A percentile compares a stretch with the other conserved stretches of the same genome.
Conservation (phyloP, 2,797 vertebrate species). For the Benthosema pterotum region DNA sequence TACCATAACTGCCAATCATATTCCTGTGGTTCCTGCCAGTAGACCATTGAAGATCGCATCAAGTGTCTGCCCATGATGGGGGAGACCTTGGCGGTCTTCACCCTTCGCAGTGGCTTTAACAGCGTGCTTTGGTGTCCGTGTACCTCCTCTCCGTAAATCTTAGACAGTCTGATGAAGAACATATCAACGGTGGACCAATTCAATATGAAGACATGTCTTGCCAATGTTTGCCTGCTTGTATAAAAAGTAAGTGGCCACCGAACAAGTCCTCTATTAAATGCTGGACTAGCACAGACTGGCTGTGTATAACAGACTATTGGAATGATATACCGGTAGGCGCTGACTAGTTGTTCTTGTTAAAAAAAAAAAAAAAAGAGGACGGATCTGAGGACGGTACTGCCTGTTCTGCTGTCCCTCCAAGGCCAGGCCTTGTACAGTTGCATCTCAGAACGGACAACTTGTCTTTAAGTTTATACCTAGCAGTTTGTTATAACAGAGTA, state of each 20-base stretch:
- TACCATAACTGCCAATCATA: slow-evolving; percentile 59
- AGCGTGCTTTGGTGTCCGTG: slow-evolving; percentile 44
- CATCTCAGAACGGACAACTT: slow-evolving; percentile 32
- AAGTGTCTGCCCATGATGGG: slow-evolving; percentile 33
- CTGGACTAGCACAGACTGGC: slow-evolving; percentile 38
- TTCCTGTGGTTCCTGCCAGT: slow-evolving; percentile 39
- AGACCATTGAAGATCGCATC: slow-evolving; percentile 35
- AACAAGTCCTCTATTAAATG: slow-evolving; percentile 27
- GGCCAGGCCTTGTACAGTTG: slow-evolving; percentile 23
- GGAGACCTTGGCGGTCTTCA: slow-evolving; percentile 46
- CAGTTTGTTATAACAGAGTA: slow-evolving; percentile 4
- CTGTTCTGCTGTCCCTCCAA: slow-evolving; percentile 6
- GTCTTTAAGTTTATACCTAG: slow-evolving; percentile 21
- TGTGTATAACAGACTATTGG: slow-evolving; percentile 17
- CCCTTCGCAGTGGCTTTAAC: slow-evolving; percentile 33
- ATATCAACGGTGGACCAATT: slow-evolving; percentile 63
- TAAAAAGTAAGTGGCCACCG: slow-evolving; percentile 33
- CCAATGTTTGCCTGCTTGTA: slow-evolving; percentile 51
- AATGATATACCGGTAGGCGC: slow-evolving; percentile 23
- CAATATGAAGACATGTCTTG: slow-evolving; percentile 52
- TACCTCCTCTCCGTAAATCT: slow-evolving; percentile 36
- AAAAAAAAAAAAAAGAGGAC: too few species aligned
- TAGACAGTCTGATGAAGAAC: slow-evolving; percentile 56
- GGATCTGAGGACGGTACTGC: slow-evolving; percentile 27
- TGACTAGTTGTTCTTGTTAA: slow-evolving; percentile 20